Percentiles rank a stretch among this genome's conserved stretches.
Conservation (phyloP, 2,888 invertebrate species). For the Andrena minutula region DNA sequence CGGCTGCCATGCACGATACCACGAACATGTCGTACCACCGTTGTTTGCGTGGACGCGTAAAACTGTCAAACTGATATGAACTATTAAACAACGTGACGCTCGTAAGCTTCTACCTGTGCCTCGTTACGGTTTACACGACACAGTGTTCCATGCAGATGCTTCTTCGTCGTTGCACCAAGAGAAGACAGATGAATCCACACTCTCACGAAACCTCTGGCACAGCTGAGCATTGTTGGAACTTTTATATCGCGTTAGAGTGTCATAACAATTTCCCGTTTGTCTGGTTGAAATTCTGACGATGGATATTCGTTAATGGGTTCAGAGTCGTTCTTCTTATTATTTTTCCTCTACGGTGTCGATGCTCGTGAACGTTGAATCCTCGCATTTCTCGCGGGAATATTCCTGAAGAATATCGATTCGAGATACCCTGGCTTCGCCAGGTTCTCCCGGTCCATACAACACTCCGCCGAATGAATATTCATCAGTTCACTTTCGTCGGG, state of each 20-base stretch:
- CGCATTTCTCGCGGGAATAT: slow-evolving; percentile 18
- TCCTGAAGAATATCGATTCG: slow-evolving; percentile 31
- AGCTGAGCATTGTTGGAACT: slow-evolving; percentile 10
- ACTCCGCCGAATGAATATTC: slow-evolving; percentile 37
- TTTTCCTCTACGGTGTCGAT: not conserved
- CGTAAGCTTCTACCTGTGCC: slow-evolving; percentile 58
- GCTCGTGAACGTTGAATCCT: slow-evolving; percentile 9
- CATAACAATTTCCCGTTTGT: slow-evolving; percentile 7
- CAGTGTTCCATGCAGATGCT: slow-evolving; percentile 2
- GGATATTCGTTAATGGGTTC: not conserved
- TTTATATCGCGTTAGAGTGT: slow-evolving; percentile 27
- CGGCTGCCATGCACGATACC: slow-evolving; percentile 8
- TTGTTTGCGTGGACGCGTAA: slow-evolving; percentile 68
- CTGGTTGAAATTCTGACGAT: not conserved
- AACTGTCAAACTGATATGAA: slow-evolving; percentile 73
- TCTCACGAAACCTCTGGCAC: not conserved
- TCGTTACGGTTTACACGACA: slow-evolving; percentile 37
- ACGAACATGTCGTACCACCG: slow-evolving; percentile 6
- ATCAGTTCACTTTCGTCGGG: slow-evolving; percentile 34
- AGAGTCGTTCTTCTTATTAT: not conserved
- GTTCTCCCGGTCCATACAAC: not conserved
- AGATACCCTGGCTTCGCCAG: slow-evolving; percentile 8
- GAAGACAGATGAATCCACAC: not conserved
- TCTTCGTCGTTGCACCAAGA: slow-evolving; percentile 4
- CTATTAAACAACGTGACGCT: slow-evolving; percentile 48